Conservation (phyloP, 2,113 vertebrate genomes). For the Neopipo cinnamomea region DNA sequence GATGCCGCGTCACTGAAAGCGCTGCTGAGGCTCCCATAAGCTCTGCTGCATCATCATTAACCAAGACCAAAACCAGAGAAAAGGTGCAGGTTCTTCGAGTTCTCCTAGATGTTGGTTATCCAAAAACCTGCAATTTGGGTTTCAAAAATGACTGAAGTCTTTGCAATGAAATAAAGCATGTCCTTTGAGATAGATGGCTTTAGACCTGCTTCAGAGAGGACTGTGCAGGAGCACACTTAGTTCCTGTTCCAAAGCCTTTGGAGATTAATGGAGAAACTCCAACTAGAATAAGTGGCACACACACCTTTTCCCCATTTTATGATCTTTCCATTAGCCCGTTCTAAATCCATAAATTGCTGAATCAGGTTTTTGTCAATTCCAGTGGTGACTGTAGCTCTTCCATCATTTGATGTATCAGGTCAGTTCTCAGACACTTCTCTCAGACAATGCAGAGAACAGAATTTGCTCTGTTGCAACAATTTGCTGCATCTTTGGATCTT, state of each 20-base stretch:
- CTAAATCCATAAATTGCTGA: not conserved
- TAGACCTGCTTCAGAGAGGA: not conserved
- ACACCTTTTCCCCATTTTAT: not conserved
- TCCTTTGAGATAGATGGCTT: not conserved
- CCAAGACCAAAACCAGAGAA: not conserved
- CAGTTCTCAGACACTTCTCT: not conserved
- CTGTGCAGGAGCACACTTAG: not conserved
- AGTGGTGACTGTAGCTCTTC: not conserved
- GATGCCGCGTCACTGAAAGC: not conserved
- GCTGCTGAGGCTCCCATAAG: not conserved
- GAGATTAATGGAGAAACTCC: not conserved
- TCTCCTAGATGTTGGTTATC: not conserved
- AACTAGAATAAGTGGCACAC: not conserved
- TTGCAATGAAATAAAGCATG: not conserved
- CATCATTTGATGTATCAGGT: accelerated
- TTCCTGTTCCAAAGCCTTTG: not conserved
- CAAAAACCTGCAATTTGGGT: not conserved
- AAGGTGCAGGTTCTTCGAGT: not conserved
- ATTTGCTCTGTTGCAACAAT: not conserved
- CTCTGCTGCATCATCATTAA: not conserved
- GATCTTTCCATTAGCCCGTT: not conserved
- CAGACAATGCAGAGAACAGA: not conserved
- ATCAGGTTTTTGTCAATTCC: not conserved
- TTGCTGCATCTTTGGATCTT: not conserved
- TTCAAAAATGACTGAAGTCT: not conserved